A percentile compares a stretch with the other conserved stretches of the same genome.
phyloP scores from a whole-genome alignment of 1,140 invertebrate genomes.

The Bicyclus anynana region DNA sequence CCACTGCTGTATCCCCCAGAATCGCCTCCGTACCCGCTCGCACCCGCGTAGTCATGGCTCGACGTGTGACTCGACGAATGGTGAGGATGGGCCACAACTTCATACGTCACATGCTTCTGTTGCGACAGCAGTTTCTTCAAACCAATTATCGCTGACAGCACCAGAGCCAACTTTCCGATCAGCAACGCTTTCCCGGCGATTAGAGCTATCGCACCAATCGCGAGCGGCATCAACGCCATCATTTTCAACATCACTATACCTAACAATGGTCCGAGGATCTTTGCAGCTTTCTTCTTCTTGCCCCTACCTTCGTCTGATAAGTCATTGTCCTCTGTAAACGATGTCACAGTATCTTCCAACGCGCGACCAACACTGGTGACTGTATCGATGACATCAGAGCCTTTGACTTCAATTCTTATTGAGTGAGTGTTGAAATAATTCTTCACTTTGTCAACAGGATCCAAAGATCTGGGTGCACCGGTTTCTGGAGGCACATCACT shows the following conservation, averaged over 20 bases:
- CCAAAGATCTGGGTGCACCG: conserved; percentile 84
- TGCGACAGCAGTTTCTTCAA: conserved; percentile 86
- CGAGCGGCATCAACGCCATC: conserved; percentile 85
- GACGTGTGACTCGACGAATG: conserved; percentile 83
- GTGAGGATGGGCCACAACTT: conserved; percentile 89
- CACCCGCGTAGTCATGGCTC: conserved; percentile 80
- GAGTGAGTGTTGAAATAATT: conserved; percentile 87
- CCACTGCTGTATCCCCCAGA: conserved; percentile 77
- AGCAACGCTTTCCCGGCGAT: conserved; percentile 91
- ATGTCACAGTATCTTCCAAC: conserved; percentile 84
- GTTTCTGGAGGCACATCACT: conserved; percentile 79
- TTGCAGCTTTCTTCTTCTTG: conserved; percentile 89
- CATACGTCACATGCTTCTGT: conserved; percentile 90
- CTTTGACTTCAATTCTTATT: conserved; percentile 90
- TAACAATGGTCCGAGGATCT: conserved; percentile 86
- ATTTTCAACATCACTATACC: conserved; percentile 86
- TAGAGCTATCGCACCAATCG: conserved; percentile 87
- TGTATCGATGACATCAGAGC: conserved; percentile 87
- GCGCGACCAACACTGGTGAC: conserved; percentile 87
- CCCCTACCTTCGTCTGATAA: conserved; percentile 82
- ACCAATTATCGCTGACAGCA: conserved; percentile 88
- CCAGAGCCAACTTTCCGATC: conserved; percentile 89
- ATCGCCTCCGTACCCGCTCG: conserved; percentile 73
- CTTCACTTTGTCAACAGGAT: conserved; percentile 83
- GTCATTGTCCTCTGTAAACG: conserved; percentile 78